Base-by-base conservation (phyloP, 2,797 vertebrate genomes). In the Fringilla coelebs region DNA sequence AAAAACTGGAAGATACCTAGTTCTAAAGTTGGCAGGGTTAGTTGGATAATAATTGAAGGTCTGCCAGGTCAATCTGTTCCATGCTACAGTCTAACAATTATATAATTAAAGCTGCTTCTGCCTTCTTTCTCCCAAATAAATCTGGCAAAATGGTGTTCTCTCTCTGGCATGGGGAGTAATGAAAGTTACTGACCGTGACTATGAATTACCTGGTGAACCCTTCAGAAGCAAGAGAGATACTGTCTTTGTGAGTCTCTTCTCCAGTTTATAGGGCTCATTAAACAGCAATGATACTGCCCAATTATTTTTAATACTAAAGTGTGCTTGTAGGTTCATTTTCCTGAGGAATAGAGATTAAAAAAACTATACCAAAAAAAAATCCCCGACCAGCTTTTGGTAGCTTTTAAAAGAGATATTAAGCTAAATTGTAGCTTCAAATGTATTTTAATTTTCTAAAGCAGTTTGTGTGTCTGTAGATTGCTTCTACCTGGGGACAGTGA, bases 51-150 rank as follows among this genome's bases (percentile, higher is more conserved):
- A 88, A 57, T 72, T 81, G 57, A 26, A 76, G 55, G 87, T 45
- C 79, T 89, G 78, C 41, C 38, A 92, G 51, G 85, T 94, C 87
- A 89, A 10, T 78, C 62, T 72, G 34, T 63, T 93, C 80, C 77
- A 28, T 84, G 75, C 73, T 92, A 18, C 2, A 20, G n/a, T 76
- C 88, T 82, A 78, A 79, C 65, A 89, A 51, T 77, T 82, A 2
- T 66, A 7, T 65, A 78, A 89, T 84, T 68, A 78, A 91, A 76
- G 14, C 13, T 63, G 12, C 36, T 92, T 89, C 73, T 0, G 0
- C 38, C 49, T 92, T 57, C 72, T 89, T 88, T 82, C 32, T 89
- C 61, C 41, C 41, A 88, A 55, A 63, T 55, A 83, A 75, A 81
- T 72, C 41, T 58, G 72, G 49, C 36, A 68, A 90, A 90, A 80